phyloP scores from a whole-genome alignment of 2,888 invertebrate genomes.

The Siphonodentalium dalli region DNA sequence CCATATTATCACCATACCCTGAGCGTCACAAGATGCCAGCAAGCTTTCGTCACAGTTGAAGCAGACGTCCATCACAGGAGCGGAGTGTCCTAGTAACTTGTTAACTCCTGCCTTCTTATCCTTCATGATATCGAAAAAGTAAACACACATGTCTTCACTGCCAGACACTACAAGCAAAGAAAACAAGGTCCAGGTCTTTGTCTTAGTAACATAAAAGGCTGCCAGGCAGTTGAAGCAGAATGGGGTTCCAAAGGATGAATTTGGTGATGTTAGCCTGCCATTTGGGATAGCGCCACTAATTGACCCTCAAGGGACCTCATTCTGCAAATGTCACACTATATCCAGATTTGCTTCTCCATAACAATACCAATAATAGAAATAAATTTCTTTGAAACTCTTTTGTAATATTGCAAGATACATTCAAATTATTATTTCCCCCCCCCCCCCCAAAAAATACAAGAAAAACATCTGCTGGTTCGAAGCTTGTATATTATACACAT shows the following conservation, averaged over 20 bases:
- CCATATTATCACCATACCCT: constrained; percentile 69
- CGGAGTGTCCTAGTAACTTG: constrained; percentile 78
- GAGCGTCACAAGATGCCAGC: constrained; percentile 82
- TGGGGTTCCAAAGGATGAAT: too few species aligned
- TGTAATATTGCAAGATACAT: too few species aligned
- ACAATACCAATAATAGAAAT: too few species aligned
- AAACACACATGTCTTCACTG: constrained; percentile 80
- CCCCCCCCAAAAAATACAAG: too few species aligned
- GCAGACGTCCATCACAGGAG: constrained; percentile 82
- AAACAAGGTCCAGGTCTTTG: constrained; percentile 56
- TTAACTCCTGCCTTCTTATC: constrained; percentile 69
- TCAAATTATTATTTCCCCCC: too few species aligned
- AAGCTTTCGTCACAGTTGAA: constrained; percentile 89
- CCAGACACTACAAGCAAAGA: constrained; percentile 72
- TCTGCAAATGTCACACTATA: too few species aligned
- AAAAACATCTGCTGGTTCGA: too few species aligned
- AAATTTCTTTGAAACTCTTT: too few species aligned
- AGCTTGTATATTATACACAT: too few species aligned
- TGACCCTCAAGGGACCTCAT: too few species aligned
- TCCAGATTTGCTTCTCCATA: too few species aligned
- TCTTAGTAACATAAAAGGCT: background rate
- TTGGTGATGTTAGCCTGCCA: too few species aligned
- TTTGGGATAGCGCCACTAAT: background rate
- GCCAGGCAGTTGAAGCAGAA: background rate
- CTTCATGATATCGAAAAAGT: constrained; percentile 79